Evolutionary conservation across 2,797 vertebrate species (phyloP).

Genomic region (Champsocephalus gunnari): DNA sequence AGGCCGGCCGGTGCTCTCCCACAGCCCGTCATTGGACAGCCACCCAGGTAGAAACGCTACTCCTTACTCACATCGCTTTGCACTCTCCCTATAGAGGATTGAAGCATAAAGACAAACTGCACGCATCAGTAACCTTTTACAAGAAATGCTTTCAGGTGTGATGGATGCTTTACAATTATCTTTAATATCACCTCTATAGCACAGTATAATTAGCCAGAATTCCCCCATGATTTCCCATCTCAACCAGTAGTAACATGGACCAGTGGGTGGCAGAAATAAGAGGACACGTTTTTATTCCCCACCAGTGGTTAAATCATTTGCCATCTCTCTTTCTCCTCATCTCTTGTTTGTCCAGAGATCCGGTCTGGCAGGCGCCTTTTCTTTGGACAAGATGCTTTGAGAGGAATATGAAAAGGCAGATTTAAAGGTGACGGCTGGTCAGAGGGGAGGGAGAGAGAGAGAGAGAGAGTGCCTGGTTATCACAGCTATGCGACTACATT

Average conservation of each 20-base stretch:
- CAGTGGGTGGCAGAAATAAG: conserved; percentile 82
- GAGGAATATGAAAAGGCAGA: conserved; percentile 99
- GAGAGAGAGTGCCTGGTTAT: conserved; percentile 74
- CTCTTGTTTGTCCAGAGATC: conserved; percentile 96
- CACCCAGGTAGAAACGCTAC: conserved; percentile 67
- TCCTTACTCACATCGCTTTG: conserved; percentile 32
- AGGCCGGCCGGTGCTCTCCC: conserved; percentile 43
- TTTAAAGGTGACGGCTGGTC: conserved; percentile 99
- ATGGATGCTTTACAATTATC: conserved; percentile 18
- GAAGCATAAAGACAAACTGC: conserved; percentile 35
- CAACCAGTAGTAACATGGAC: conserved; percentile 4
- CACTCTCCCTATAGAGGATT: conserved; percentile 46
- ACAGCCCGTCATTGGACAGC: conserved; percentile 58
- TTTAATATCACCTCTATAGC: not conserved
- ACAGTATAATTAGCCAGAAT: conserved; percentile 1
- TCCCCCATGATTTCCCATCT: not conserved
- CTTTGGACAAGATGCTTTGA: conserved; percentile 98
- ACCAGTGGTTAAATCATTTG: conserved; percentile 92
- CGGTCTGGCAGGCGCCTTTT: conserved; percentile 95
- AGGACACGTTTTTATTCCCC: conserved; percentile 82
- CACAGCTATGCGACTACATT: conserved; percentile 77
- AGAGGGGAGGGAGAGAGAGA: conserved; percentile 80
- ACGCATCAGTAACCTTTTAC: conserved; percentile 30
- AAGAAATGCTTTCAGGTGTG: conserved; percentile 38
- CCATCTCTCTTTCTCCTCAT: conserved; percentile 80